Conservation (phyloP, 2,888 invertebrate species). For the Stenurella melanura region DNA sequence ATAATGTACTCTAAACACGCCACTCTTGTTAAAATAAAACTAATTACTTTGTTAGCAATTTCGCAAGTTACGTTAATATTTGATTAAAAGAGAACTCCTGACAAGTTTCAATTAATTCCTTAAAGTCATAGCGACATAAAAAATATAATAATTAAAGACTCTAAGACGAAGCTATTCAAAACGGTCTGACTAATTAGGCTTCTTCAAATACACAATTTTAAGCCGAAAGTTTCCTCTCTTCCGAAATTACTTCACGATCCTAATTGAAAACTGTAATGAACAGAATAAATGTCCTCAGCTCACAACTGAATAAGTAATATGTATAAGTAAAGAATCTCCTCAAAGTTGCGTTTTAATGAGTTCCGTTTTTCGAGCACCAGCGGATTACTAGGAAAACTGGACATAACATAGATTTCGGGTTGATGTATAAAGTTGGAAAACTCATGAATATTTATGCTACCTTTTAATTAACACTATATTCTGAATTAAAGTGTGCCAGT, state of each 20-base stretch:
- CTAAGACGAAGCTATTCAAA: conserved; percentile 34
- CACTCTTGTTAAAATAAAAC: conserved; percentile 35
- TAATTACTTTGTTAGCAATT: conserved; percentile 35
- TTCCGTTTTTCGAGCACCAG: conserved; percentile 25
- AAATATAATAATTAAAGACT: conserved; percentile 46
- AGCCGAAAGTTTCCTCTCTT: conserved; percentile 51
- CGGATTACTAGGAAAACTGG: conserved; percentile 21
- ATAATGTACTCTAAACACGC: conserved; percentile 42
- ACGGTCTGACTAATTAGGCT: conserved; percentile 55
- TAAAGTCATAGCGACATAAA: conserved; percentile 36
- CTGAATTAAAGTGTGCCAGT: background rate
- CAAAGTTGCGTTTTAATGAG: conserved; percentile 38
- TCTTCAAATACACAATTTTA: conserved; percentile 56
- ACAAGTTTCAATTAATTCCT: conserved; percentile 47
- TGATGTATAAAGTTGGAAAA: conserved; percentile 1
- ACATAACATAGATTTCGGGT: background rate
- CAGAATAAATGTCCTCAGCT: conserved; percentile 52
- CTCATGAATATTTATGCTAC: background rate
- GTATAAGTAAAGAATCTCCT: conserved; percentile 32
- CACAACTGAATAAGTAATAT: conserved; percentile 47
- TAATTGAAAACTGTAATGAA: conserved; percentile 61
- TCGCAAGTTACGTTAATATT: conserved; percentile 34
- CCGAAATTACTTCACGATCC: conserved; percentile 55
- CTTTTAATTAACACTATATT: background rate
- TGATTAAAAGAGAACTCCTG: conserved; percentile 35